A percentile compares a stretch with the other conserved stretches of the same genome.
phyloP scores from a whole-genome alignment of 1,140 invertebrate genomes.

The Drosophila miranda region DNA sequence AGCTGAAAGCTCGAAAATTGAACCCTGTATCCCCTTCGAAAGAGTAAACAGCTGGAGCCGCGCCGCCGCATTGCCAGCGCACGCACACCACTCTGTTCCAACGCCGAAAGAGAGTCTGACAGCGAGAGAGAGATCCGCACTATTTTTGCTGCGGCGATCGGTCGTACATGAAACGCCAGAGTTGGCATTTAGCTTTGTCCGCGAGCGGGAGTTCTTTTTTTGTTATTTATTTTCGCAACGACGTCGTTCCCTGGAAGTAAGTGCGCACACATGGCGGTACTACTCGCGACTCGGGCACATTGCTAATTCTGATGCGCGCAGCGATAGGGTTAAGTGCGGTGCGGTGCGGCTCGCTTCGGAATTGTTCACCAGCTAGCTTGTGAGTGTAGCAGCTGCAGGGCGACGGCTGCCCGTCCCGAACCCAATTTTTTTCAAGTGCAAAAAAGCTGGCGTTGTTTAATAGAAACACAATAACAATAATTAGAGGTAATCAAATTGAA shows the following conservation, averaged over 20 bases:
- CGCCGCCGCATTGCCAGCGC: constrained; percentile 23
- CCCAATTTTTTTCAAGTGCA: constrained; percentile 26
- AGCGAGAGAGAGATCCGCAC: constrained; percentile 1
- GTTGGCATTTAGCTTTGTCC: constrained; percentile 8
- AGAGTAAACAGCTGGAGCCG: constrained; percentile 27
- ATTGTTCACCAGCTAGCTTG: constrained; percentile 7
- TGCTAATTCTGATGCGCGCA: constrained; percentile 5
- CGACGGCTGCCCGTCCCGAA: constrained; percentile 31
- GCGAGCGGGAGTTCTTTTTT: constrained; percentile 38
- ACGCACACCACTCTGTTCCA: background rate
- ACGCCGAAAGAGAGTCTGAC: background rate
- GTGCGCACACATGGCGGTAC: constrained; percentile 32
- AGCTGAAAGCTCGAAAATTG: background rate
- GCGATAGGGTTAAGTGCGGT: background rate
- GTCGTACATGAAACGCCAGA: constrained; percentile 10
- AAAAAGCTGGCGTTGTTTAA: constrained; percentile 36
- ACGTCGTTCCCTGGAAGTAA: constrained; percentile 18
- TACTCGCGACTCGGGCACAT: constrained; percentile 1
- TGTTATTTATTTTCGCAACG: constrained; percentile 42
- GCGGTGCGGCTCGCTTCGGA: constrained; percentile 11
- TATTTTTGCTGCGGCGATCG: constrained; percentile 2
- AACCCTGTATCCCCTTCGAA: constrained; percentile 3
- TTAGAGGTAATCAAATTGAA: constrained; percentile 21
- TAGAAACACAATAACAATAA: constrained; percentile 37
- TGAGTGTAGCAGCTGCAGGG: constrained; percentile 24